Conservation (phyloP, 1,140 invertebrate species). For the Odontomachus brunneus region DNA sequence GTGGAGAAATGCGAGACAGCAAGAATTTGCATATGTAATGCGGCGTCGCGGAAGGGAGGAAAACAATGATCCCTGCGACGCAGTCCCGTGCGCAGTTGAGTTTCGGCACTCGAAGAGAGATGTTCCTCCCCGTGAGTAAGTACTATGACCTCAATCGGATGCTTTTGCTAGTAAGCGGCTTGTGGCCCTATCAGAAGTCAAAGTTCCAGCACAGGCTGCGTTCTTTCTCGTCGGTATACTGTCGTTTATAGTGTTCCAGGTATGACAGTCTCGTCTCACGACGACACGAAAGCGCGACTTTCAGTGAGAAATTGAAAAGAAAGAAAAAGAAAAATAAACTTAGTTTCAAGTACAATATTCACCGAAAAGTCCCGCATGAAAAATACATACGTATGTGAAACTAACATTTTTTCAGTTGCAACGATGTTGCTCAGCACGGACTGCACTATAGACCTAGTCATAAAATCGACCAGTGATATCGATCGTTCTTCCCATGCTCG, state of each 20-base stretch:
- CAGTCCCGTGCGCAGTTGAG: background rate
- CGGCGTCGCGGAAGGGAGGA: background rate
- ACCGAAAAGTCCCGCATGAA: too few species aligned
- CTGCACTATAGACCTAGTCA: constrained; percentile 15
- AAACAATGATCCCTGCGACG: background rate
- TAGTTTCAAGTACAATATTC: too few species aligned
- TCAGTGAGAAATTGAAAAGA: background rate
- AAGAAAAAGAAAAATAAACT: too few species aligned
- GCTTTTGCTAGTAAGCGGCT: constrained; percentile 20
- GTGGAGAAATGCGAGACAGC: background rate
- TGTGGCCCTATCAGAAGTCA: constrained; percentile 16
- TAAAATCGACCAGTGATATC: constrained; percentile 31
- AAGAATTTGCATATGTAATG: constrained; percentile 9
- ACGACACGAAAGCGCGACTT: background rate
- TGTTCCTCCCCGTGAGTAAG: background rate
- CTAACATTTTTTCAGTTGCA: constrained; percentile 33
- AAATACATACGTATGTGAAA: background rate
- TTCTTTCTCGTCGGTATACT: background rate
- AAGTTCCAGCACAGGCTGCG: background rate
- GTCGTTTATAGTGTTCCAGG: constrained; percentile 15
- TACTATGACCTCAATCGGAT: constrained; percentile 27
- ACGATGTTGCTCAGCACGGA: background rate
- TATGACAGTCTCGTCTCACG: constrained; percentile 5
- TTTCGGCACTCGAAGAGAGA: constrained; percentile 9
- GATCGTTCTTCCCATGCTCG: constrained; percentile 4